Evolutionary conservation across 2,797 vertebrate species (phyloP), one percentile per base, ranked within the genome.

Genomic region (Enteromius afrohamiltoni): DNA sequence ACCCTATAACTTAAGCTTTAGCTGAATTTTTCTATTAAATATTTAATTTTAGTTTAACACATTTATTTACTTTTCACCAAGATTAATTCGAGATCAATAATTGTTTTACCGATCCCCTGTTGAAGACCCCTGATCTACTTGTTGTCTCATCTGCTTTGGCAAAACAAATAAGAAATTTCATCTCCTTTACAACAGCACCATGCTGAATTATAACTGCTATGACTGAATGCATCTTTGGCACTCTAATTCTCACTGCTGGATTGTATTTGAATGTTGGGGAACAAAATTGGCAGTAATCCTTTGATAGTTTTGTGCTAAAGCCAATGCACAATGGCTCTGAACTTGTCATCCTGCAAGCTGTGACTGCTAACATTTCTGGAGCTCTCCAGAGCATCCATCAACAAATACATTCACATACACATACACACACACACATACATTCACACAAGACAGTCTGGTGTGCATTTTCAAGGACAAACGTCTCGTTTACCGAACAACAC

Each of bases 281-380:
- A 62, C 29, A 68, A 83, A 71, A 83, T 60, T 70, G 67, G 75
- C 42, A 14, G 51, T 78, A 83, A 77, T 83, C 82, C 53, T 65
- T 68, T 83, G 75, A 83, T 78, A 71, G 82, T 71, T 77, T 83
- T 78, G 82, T 83, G 65, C 53, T 69, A 76, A 68, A 67, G 62
- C 71, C 80, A 83, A 76, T 68, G 62, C 62, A 83, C 74, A 83
- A 83, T 77, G 73, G 49, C 64, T 83, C 73, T 83, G 53, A 78
- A 83, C 75, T 83, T 83, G 75, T 83, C 75, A 83, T 83, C 81
- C 74, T 11, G 13, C 81, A 83, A 83, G 75, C 75, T 77, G 75
- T 64, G 75, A 70, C 53, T 83, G 82, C 55, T 83, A 71, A 71
- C 76, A 78, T 83, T 75, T 78, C 75, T 47, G 23, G n/a, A 82